Conservation (phyloP, 1,140 invertebrate species). For the Leptinotarsa defecta region DNA sequence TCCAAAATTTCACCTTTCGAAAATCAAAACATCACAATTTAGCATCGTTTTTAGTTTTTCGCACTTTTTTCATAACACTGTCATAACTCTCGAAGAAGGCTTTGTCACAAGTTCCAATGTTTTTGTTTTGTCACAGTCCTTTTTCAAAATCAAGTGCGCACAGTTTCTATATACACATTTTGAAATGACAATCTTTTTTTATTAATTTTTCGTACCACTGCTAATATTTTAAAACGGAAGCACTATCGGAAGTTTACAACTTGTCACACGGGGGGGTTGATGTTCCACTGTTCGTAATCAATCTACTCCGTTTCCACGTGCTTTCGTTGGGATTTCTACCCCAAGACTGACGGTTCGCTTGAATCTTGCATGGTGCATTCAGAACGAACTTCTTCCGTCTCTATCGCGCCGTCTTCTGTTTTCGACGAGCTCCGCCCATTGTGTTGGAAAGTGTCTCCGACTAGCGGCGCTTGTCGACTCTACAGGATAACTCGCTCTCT, state of each 20-base stretch:
- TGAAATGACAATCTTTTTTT: slow-evolving; percentile 7
- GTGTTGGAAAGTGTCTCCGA: slow-evolving; percentile 53
- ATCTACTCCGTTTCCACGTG: slow-evolving; percentile 43
- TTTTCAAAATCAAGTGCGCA: neutral
- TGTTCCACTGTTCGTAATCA: slow-evolving; percentile 16
- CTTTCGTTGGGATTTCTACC: slow-evolving; percentile 50
- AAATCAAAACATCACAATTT: slow-evolving; percentile 23
- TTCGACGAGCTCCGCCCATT: slow-evolving; percentile 50
- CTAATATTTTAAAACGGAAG: slow-evolving; percentile 9
- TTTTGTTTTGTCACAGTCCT: slow-evolving; percentile 18
- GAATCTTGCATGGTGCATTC: slow-evolving; percentile 48
- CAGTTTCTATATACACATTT: neutral
- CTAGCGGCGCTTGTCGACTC: slow-evolving; percentile 37
- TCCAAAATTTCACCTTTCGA: slow-evolving; percentile 22
- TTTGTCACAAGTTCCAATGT: slow-evolving; percentile 4
- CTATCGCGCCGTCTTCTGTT: slow-evolving; percentile 45
- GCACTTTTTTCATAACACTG: slow-evolving; percentile 12
- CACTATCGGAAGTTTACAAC: slow-evolving; percentile 30
- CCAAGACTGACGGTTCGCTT: slow-evolving; percentile 52
- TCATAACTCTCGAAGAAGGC: neutral
- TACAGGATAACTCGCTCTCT: slow-evolving; percentile 17
- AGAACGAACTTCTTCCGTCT: slow-evolving; percentile 38
- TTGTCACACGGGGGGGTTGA: slow-evolving; percentile 29
- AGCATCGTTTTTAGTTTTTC: neutral
- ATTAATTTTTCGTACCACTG: neutral